Evolutionary conservation across 1,140 invertebrate species (phyloP).

Genomic region (Euwallacea fornicatus): DNA sequence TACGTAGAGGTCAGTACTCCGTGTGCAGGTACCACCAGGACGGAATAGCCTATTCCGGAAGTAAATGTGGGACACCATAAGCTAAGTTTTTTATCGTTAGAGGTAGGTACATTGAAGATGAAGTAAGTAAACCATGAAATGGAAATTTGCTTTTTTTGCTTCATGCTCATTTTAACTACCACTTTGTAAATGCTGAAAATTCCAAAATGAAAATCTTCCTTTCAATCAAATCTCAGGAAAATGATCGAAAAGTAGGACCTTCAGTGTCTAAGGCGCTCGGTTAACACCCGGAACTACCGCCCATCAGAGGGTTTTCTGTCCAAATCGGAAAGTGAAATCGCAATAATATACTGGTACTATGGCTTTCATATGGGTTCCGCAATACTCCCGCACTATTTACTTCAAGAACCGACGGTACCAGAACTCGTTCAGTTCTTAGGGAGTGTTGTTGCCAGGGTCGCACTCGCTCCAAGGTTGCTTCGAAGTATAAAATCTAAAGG

Average conservation of each 20-base stretch:
- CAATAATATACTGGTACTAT: neutral
- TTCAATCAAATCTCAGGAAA: neutral
- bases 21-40: slow-evolving; percentile 8
- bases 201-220: neutral
- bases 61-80: neutral
- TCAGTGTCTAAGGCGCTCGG: neutral
- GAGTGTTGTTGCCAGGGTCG: slow-evolving; percentile 35
- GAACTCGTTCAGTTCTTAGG: slow-evolving; percentile 24
- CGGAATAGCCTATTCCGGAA: neutral
- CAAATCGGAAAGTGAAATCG: neutral
- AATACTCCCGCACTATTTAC: slow-evolving; percentile 37
- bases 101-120: too few species aligned
- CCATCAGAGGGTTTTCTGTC: neutral
- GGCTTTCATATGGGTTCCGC: slow-evolving; percentile 15
- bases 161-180: neutral
- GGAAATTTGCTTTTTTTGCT: neutral
- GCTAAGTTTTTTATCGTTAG: too few species aligned
- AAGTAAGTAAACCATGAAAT: too few species aligned
- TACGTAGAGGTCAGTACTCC: slow-evolving; percentile 1
- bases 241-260: neutral
- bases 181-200: too few species aligned
- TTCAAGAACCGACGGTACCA: slow-evolving; percentile 28
- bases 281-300: neutral
- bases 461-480: slow-evolving; percentile 30
- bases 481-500: slow-evolving; percentile 28